Evolutionary conservation across 2,888 invertebrate genomes (phyloP), one percentile per base, ranked within the genome.

Genomic region (Limnephilus marmoratus): DNA sequence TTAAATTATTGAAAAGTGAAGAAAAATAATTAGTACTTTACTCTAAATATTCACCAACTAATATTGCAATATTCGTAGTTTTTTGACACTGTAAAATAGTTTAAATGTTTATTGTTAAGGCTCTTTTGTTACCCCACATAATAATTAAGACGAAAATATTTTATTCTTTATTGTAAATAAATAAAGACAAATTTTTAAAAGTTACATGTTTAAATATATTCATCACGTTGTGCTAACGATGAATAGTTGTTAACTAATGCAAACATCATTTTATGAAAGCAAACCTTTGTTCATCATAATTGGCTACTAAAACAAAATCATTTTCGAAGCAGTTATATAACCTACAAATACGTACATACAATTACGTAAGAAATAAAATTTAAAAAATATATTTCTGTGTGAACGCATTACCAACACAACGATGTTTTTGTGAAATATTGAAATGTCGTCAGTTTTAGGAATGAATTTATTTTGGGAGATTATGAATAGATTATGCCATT

Each of bases 141-240:
- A 45, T 45, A 9, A 45, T 45, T 85, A 45, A 45, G 41, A 85
- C n/a, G 41, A 24, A 49, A 49, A 18, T 83, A 37, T 34, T 83
- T 83, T 86, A 86, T 86, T 37, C 9, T 86, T 86, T 86, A 86
- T 86, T 86, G 86, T 86, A 86, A 45, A 86, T 86, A 86, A 86
- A 86, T 86, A 86, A 85, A 45, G 24, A 83, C 37, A 83, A 15
- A 12, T 31, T 83, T 83, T 18, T 7, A 82, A 29, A 81, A 31
- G 15, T 31, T 82, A 15, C 82, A 15, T 34, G 68, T 68, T 1
- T n/a, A 68, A 68, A 53, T 24, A 68, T 68, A 68, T 68, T 24
- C 68, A 68, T 68, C 9, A 24, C 7, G 9, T 9, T 68, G 68
- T 24, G 24, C 24, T n/a, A n/a, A 18, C 2, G 68, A 68, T 68